A percentile compares a stretch with the other conserved stretches of the same genome.
These are phyloP conservation scores for Polyodon spathula DNA, from an alignment of 2,113 vertebrate species.

Conservation along the genomic window DNA sequence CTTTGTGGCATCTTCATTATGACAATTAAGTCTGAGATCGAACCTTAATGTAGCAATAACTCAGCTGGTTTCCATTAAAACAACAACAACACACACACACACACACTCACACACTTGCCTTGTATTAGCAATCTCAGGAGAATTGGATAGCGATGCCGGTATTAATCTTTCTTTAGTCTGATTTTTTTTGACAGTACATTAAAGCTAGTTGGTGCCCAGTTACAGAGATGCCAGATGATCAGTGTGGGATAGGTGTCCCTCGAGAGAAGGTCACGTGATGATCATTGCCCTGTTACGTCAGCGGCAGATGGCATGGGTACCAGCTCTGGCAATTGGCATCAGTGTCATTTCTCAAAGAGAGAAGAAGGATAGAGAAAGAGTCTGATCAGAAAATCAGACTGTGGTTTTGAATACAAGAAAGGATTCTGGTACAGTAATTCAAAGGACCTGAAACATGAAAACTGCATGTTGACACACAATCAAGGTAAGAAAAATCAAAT, in stretches of 20 bases:
- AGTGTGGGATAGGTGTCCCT: conserved; percentile 88
- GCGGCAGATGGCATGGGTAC: conserved; percentile 99
- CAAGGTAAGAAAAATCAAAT: conserved; percentile 62
- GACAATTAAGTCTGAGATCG: conserved; percentile 4
- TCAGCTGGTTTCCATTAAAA: conserved; percentile 6
- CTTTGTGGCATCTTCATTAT: not conserved
- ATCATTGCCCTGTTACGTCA: conserved; percentile 95
- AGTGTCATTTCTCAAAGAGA: conserved; percentile 96
- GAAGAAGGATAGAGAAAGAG: conserved; percentile 73
- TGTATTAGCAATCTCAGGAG: conserved; percentile 13
- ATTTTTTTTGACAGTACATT: conserved; percentile 90
- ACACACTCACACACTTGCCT: conserved; percentile 1
- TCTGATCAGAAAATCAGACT: conserved; percentile 43
- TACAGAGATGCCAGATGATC: conserved; percentile 98
- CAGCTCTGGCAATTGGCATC: conserved; percentile 96
- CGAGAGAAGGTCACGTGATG: conserved; percentile 89
- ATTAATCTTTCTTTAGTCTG: conserved; percentile 67
- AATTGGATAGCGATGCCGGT: conserved; percentile 46
- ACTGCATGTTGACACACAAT: conserved; percentile 75
- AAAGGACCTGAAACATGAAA: conserved; percentile 80
- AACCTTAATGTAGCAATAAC: not conserved
- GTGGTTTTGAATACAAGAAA: conserved; percentile 72
- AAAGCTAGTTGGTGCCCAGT: conserved; percentile 96
- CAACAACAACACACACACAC: not conserved
- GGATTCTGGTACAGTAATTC: conserved; percentile 70